These are phyloP conservation scores for Ferrisia virgata DNA, from an alignment of 2,888 invertebrate genomes.

Conservation along the genomic window DNA sequence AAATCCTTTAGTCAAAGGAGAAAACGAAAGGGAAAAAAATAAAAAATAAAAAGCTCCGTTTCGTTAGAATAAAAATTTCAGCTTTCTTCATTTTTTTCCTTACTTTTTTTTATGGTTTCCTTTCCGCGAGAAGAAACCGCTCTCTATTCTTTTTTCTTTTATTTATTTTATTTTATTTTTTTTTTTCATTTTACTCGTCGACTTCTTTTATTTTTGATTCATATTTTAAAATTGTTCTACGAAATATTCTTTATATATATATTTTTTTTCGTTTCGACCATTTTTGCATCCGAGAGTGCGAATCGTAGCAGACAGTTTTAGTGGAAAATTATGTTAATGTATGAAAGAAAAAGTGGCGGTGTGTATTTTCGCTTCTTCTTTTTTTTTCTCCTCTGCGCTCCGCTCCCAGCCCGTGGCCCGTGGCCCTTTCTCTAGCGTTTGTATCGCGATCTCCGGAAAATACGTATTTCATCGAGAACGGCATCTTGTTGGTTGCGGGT, in stretches of 20 bases:
- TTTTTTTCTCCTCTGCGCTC: neutral
- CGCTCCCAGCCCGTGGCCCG: too few relatives aligned
- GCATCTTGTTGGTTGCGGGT: constrained; percentile 37
- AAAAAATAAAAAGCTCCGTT: neutral
- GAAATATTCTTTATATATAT: constrained; percentile 42
- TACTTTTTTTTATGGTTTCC: constrained; percentile 16
- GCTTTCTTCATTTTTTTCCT: constrained; percentile 16
- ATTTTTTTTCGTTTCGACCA: constrained; percentile 39
- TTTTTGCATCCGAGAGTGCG: constrained; percentile 44
- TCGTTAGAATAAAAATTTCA: constrained; percentile 3
- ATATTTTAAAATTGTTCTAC: constrained; percentile 44
- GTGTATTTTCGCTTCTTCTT: neutral
- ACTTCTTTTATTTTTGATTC: constrained; percentile 43
- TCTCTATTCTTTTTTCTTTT: constrained; percentile 37
- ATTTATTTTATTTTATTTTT: too few relatives aligned
- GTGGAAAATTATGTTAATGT: constrained; percentile 45
- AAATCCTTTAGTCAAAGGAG: neutral
- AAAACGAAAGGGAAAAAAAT: neutral
- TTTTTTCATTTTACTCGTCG: neutral
- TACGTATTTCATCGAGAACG: constrained; percentile 42
- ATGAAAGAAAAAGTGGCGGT: constrained; percentile 42
- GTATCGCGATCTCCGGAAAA: constrained; percentile 36
- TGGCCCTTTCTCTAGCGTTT: neutral
- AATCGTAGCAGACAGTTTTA: constrained; percentile 45
- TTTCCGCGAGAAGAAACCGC: constrained; percentile 29